Evolutionary conservation across 2,113 vertebrate species (phyloP), one percentile per base, ranked within the genome.

Genomic region (Eleginops maclovinus): DNA sequence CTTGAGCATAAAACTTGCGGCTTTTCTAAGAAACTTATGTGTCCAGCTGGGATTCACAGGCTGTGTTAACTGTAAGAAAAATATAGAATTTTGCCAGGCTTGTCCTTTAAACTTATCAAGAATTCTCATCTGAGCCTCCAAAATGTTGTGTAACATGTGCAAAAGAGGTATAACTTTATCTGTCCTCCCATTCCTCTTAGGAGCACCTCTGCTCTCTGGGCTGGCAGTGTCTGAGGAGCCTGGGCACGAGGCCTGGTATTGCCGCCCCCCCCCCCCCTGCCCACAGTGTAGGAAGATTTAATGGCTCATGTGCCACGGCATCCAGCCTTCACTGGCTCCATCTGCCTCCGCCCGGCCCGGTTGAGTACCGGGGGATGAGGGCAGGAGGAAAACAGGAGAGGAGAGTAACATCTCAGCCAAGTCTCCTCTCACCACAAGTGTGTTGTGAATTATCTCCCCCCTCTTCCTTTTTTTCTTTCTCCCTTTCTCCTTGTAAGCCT

Each of bases 231-330:
- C 12, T 3, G 68, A 14, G 55, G 53, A 47, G 49, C 60, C 21
- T 58, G 76, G 81, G 83, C 87, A 86, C 1, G 31, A 56, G 62
- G 78, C 85, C 84, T 85, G 66, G 81, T 56, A 50, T 72, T 69
- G 19, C 74, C 31, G 53, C 79, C 72, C 47, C 50, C 36, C 47
- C 58, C 36, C 70, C n/a, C n/a, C n/a, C n/a, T 85, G 61, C 87
- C 87, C 79, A 31, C 88, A 90, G 83, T 77, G 88, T 77, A 72
- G 89, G 88, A 77, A 86, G 85, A 91, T 94, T 94, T 93, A 91
- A 93, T 93, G 92, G 87, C 89, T 93, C 93, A 91, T 93, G 87
- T 92, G 92, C 75, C 90, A 85, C 69, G 65, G 88, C 91, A 87
- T 85, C 74, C 87, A 92, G 79, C 88, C 90, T 79, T 89, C 15